Base-by-base conservation (phyloP, 1,140 invertebrate genomes). In the Harpegnathos saltator region DNA sequence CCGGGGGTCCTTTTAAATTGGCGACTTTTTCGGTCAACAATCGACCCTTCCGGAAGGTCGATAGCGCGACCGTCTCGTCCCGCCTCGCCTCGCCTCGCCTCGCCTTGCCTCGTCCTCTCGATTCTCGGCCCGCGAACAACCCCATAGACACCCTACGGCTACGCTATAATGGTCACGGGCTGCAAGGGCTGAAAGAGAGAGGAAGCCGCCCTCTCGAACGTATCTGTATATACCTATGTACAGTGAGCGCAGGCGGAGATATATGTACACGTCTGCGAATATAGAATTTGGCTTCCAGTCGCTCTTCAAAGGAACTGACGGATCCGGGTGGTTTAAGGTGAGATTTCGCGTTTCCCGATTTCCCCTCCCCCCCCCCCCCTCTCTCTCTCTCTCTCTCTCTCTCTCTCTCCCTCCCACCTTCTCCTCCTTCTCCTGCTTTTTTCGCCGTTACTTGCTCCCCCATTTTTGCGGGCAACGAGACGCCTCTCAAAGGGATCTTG, bases 21-120 rank as follows among this genome's bases (percentile, higher is more conserved):
- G 94, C 93, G 94, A 94, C 93, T 94, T 94, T 89, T 94, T 94
- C 93, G 94, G 94, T 94, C 94, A 94, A 94, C 94, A 93, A 94
- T 94, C 93, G 94, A 94, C 94, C 93, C 93, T 94, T 94, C 93
- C 93, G 93, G 92, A 92, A 91, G 89, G 85, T 90, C 84, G 92
- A 90, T 92, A 89, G 88, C 88, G 83, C 89, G n/a, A n/a, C n/a
- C n/a, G n/a, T n/a, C n/a, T n/a, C n/a, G n/a, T n/a, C n/a, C 90
- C 89, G 89, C 87, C 15, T 54, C 59, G 59, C 85, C 85, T 85
- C 81, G 87, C 82, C 74, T n/a, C 73, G 73, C 26, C 26, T n/a
- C 88, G 85, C 75, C 84, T 88, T 85, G 86, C 78, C 85, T 86
- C 85, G 85, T 88, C 85, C 85, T 86, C 88, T 86, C 89, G 83